Base-by-base conservation (phyloP, 35 echinoderm and acorn worm species). In the Diadema setosum region DNA sequence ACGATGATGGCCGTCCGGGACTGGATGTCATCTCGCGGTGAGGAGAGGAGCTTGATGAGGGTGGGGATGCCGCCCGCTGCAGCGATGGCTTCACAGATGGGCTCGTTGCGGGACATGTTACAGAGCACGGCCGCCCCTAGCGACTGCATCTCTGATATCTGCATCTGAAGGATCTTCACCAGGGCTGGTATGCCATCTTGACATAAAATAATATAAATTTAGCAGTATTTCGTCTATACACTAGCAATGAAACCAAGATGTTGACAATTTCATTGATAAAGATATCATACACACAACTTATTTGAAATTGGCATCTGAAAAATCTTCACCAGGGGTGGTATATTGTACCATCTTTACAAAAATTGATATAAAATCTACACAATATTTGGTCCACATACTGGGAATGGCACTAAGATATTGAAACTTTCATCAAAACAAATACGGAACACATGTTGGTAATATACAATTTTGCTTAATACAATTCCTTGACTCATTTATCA, bases 151-250 rank as follows among this genome's bases (percentile, higher is more conserved):
- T 99, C 96, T 2, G 81, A 49, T 8, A 85, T 70, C 21, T 85
- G 82, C 29, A 94, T 40, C 61, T 81, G 88, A 49, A 99, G 81
- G 15, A 99, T 89, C 18, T 95, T 83, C 16, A 99, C 96, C 23
- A 99, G 69, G n/a, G 96, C 92, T 70, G 96, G 96, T 15, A 99
- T 95, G 33, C 96, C 96, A 95, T 92, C 96, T 99, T 75, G 17
- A 6, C 15, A 63, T 8, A n/a, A 63, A n/a, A 2, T 63, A n/a
- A n/a, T n/a, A n/a, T n/a, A n/a, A n/a, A n/a, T n/a, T n/a, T n/a
- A n/a, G n/a, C n/a, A n/a, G n/a, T n/a, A n/a, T n/a, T n/a, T n/a
- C n/a, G n/a, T n/a, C n/a, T n/a, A n/a, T n/a, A n/a, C n/a, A n/a
- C n/a, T n/a, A n/a, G n/a, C n/a, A n/a, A n/a, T n/a, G n/a, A n/a